Evolutionary conservation across 2,888 invertebrate species (phyloP), one percentile per base, ranked within the genome.

Genomic region (Tethea ocularis): DNA sequence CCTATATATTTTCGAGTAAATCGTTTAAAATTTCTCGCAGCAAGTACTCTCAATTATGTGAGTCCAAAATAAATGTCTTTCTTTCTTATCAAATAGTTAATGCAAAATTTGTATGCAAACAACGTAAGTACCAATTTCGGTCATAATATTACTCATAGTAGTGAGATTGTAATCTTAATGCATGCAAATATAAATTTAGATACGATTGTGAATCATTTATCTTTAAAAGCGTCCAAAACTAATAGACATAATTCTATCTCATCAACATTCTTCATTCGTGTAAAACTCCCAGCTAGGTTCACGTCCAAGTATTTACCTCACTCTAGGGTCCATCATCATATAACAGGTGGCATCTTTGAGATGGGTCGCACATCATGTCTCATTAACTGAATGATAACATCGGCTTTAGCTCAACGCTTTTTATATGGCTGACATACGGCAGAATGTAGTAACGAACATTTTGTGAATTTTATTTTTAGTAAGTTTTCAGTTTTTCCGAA

Each of bases 381-480:
- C 61, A 61, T 61, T 61, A 61, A 58, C 55, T 58, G 52, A 61
- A 61, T 57, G 52, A 53, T 41, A 52, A 29, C 51, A 57, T 58
- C 61, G 55, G 55, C 52, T 33, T 57, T 56, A 38, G 57, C 52
- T 56, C 52, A 36, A 36, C 54, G 52, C 60, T 52, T 60, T 60
- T 57, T 57, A 57, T 57, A 10, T 33, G 33, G 29, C 22, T 54
- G 20, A 1, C 15, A 15, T 6, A 3, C 4, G 0, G 20, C 33
- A 33, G 24, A 54, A 54, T 22, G 6, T 22, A 11, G 36, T 54
- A 54, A 11, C 0, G 36, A 20, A 13, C 17, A 2, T 33, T 54
- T 17, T 24, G 6, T n/a, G 0, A 6, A 38, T 38, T 38, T 38
- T 6, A n/a, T 38, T 38, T 33, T 29, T 8, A 10, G 10, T 29